phyloP scores from a whole-genome alignment of 2,113 vertebrate species.

The Sylvia atricapilla region DNA sequence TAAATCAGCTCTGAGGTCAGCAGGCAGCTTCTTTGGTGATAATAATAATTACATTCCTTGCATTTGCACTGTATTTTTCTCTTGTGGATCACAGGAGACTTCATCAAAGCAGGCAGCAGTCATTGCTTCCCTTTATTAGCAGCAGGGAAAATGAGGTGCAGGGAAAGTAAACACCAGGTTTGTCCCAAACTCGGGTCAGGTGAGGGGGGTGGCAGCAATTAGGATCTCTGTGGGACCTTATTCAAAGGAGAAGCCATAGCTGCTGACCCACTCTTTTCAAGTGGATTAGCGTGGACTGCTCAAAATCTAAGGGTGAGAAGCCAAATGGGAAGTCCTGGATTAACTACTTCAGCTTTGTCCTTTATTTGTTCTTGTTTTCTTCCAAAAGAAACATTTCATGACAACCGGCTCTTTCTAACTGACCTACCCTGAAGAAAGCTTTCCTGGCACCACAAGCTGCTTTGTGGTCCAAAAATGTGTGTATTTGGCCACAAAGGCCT shows the following conservation, averaged over 20 bases:
- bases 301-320: not conserved
- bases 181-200: not conserved
- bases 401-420: not conserved
- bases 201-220: not conserved
- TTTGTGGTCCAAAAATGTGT: not conserved
- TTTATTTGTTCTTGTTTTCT: not conserved
- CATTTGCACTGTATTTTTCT: slow-evolving; percentile 15
- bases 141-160: not conserved
- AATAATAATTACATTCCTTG: slow-evolving; percentile 47
- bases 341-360: not conserved
- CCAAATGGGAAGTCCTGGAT: not conserved
- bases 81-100: slow-evolving; percentile 14
- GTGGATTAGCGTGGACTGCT: not conserved
- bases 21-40: not conserved
- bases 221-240: not conserved
- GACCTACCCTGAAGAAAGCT: not conserved
- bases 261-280: not conserved
- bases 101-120: slow-evolving; percentile 35
- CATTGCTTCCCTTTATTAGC: slow-evolving; percentile 1
- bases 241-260: not conserved
- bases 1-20: slow-evolving; percentile 11
- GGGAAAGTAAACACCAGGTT: not conserved
- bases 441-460: not conserved
- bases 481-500: not conserved
- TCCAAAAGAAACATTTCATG: not conserved